Evolutionary conservation across 1,140 invertebrate genomes (phyloP).

Genomic region (Bombus balteatus): DNA sequence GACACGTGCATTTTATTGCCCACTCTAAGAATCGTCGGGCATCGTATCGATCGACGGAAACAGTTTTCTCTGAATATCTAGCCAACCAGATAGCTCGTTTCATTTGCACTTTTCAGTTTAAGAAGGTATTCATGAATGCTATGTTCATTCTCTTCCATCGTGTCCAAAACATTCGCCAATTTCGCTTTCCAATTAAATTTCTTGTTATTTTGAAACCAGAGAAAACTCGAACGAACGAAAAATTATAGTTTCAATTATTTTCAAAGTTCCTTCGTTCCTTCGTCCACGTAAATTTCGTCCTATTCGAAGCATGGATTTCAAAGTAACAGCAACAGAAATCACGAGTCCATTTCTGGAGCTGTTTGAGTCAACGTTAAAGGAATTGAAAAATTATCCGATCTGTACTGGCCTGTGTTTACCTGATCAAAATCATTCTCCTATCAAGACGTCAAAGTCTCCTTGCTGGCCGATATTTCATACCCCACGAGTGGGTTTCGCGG

Average conservation of each 20-base stretch:
- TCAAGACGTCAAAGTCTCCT: slow-evolving; percentile 39
- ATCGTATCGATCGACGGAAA: slow-evolving; percentile 11
- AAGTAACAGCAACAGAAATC: background rate
- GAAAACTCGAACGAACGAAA: background rate
- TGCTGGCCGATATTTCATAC: slow-evolving; percentile 45
- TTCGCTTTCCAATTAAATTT: background rate
- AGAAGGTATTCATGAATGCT: background rate
- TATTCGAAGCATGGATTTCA: background rate
- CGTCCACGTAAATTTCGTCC: background rate
- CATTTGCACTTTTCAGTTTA: background rate
- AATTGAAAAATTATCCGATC: slow-evolving; percentile 24
- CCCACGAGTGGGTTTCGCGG: slow-evolving; percentile 57
- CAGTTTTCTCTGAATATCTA: background rate
- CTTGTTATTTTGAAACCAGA: background rate
- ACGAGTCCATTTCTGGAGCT: too few relatives aligned
- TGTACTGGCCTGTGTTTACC: background rate
- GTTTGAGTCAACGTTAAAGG: slow-evolving; percentile 10
- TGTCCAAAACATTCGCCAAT: background rate
- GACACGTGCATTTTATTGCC: slow-evolving; percentile 28
- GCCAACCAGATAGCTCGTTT: background rate
- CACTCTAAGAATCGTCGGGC: background rate
- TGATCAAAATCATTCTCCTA: slow-evolving; percentile 25
- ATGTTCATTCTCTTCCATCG: background rate
- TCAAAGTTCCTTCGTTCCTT: background rate
- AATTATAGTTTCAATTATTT: background rate